Percentiles rank a stretch among this genome's conserved stretches.
Evolutionary conservation across 2,888 invertebrate genomes (phyloP).

Genomic region (Gastrophysa polygoni): DNA sequence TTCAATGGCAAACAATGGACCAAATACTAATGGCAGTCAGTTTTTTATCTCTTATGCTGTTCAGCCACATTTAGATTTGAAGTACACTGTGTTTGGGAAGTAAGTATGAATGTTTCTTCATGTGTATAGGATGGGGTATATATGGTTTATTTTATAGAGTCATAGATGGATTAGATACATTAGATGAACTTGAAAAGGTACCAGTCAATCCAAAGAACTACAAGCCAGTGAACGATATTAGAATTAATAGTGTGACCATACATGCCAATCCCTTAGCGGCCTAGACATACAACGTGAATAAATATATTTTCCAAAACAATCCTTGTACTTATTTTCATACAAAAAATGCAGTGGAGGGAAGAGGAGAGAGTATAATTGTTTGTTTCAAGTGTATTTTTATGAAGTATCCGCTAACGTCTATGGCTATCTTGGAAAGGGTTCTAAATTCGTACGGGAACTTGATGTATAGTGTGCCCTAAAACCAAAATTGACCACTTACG

Average conservation of each 20-base stretch:
- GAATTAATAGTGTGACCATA: conserved; percentile 88
- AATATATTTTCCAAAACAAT: no score
- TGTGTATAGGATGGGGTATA: no score
- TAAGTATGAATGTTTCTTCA: conserved; percentile 58
- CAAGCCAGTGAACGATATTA: conserved; percentile 83
- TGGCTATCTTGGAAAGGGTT: no score
- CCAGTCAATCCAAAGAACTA: conserved; percentile 94
- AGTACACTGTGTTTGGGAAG: conserved; percentile 97
- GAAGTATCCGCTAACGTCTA: no score
- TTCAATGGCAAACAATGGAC: conserved; percentile 99
- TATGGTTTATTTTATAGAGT: conserved; percentile 76
- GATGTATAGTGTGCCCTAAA: no score
- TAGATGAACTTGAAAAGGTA: conserved; percentile 95
- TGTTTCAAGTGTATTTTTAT: no score
- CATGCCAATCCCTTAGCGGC: conserved; percentile 99
- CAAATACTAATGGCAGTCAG: conserved; percentile 96
- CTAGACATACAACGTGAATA: no score
- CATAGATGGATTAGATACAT: conserved; percentile 94
- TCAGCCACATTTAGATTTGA: conserved; percentile 94
- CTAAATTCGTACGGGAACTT: no score
- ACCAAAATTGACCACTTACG: no score
- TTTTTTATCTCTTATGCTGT: conserved; percentile 96
- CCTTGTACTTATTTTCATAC: no score
- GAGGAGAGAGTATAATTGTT: no score
- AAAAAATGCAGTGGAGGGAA: no score